Percentiles rank a stretch among this genome's conserved stretches.
Conservation (phyloP, 2,113 vertebrate species). For the Scatophagus argus region DNA sequence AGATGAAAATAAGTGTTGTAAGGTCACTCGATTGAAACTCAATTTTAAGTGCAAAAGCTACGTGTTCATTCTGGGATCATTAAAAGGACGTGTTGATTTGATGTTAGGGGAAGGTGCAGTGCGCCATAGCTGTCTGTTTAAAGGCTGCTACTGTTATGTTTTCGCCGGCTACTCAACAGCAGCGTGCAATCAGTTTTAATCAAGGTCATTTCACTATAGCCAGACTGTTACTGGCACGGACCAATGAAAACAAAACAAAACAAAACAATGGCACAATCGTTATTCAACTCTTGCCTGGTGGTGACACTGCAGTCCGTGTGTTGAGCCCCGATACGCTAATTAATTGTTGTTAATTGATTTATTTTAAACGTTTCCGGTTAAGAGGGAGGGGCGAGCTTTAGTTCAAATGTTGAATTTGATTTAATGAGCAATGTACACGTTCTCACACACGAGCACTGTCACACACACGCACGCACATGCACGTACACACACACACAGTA, state of each 20-base stretch:
- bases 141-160: conserved; percentile 30
- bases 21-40: conserved; percentile 6
- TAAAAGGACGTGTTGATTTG: neutral
- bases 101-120: conserved; percentile 37
- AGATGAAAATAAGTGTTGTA: conserved; percentile 3
- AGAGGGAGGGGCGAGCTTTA: neutral
- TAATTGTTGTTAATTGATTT: conserved; percentile 54
- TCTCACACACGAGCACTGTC: conserved; percentile 5
- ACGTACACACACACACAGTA: neutral
- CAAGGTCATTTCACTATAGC: conserved; percentile 64
- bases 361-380: neutral
- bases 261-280: neutral
- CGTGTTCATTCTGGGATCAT: neutral
- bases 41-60: neutral
- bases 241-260: neutral
- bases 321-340: neutral
- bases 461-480: neutral
- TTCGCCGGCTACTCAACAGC: conserved; percentile 26
- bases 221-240: neutral
- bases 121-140: conserved; percentile 32
- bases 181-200: conserved; percentile 62
- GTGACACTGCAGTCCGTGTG: neutral
- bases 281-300: neutral
- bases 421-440: conserved; percentile 19
- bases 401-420: conserved; percentile 41